Evolutionary conservation across 2,797 vertebrate genomes (phyloP).

Genomic region (Carduelis carduelis): DNA sequence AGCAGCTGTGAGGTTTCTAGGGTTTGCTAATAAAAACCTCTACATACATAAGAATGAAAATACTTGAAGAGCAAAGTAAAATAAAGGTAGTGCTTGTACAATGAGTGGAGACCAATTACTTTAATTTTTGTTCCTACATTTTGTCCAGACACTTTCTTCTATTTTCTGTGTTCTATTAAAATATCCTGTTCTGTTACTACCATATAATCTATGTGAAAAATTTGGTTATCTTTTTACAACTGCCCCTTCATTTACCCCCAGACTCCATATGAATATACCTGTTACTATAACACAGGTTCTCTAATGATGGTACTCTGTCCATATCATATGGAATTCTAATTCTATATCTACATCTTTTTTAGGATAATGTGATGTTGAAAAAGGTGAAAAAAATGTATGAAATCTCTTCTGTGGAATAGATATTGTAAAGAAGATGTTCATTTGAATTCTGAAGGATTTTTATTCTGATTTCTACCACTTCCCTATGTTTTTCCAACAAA

Average conservation of each 20-base stretch:
- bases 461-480: not conserved
- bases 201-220: not conserved
- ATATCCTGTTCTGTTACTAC: not conserved
- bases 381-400: not conserved
- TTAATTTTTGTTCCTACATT: not conserved
- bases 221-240: not conserved
- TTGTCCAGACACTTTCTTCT: not conserved
- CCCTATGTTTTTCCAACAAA: not conserved
- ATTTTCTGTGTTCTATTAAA: not conserved
- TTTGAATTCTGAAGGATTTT: not conserved
- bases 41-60: not conserved
- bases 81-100: not conserved
- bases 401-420: not conserved
- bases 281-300: not conserved
- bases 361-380: not conserved
- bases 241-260: not conserved
- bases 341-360: not conserved
- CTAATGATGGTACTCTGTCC: not conserved
- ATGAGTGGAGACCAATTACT: not conserved
- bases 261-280: accelerated
- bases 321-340: not conserved
- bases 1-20: not conserved
- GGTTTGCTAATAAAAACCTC: not conserved
- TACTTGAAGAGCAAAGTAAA: not conserved
- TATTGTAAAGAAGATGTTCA: not conserved